A percentile compares a stretch with the other conserved stretches of the same genome.
phyloP scores from a whole-genome alignment of 1,140 invertebrate species.

The Thaumetopoea pityocampa region DNA sequence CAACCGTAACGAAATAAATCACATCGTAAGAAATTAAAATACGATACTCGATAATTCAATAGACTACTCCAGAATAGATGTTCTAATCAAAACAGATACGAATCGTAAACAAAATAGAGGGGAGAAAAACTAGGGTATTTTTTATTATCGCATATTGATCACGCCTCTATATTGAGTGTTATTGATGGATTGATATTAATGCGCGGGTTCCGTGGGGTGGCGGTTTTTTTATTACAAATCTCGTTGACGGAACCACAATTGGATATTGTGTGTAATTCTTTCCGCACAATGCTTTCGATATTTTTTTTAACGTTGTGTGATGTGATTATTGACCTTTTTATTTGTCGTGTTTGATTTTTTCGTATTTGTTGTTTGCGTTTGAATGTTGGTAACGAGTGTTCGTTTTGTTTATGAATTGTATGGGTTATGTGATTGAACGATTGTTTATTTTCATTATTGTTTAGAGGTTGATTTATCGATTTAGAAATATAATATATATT shows the following conservation, averaged over 20 bases:
- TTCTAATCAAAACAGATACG: conserved; percentile 48
- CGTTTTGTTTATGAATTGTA: conserved; percentile 14
- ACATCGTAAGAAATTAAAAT: conserved; percentile 20
- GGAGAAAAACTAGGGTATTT: conserved; percentile 45
- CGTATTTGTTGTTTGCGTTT: conserved; percentile 32
- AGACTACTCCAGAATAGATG: conserved; percentile 39
- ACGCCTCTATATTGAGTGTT: conserved; percentile 63
- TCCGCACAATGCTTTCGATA: conserved; percentile 31
- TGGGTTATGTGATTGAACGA: conserved; percentile 41
- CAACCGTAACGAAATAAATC: conserved; percentile 16
- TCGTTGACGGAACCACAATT: conserved; percentile 58
- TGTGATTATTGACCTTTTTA: conserved; percentile 41
- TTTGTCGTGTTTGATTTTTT: conserved; percentile 28
- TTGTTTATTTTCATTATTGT: too few species aligned
- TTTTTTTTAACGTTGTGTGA: conserved; percentile 36
- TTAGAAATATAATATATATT: too few species aligned
- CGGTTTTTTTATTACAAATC: conserved; percentile 54
- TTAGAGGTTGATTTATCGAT: too few species aligned
- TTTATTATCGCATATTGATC: conserved; percentile 69
- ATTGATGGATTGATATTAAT: conserved; percentile 73
- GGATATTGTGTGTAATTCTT: conserved; percentile 55
- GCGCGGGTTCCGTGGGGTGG: conserved; percentile 42
- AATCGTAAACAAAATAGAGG: conserved; percentile 42
- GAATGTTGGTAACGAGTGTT: conserved; percentile 11
- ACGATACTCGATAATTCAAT: conserved; percentile 44